Conservation (phyloP, 2,888 invertebrate species). For the Acholoe squamosa region DNA sequence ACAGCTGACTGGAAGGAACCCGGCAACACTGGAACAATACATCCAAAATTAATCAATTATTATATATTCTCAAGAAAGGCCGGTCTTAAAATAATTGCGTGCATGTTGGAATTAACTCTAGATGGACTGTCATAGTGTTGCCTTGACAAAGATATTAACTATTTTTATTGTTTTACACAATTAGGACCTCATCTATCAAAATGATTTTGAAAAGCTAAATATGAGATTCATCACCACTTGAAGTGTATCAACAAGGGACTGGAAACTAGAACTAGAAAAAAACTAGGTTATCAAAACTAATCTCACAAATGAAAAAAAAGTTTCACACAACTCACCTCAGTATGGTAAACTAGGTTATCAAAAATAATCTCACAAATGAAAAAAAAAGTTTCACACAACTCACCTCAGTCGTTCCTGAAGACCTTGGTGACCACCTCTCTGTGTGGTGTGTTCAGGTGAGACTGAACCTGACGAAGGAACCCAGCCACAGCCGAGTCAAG, state of each 20-base stretch:
- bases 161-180: too few species aligned
- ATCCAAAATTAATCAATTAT: not conserved
- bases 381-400: not conserved
- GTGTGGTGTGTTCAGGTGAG: conserved; percentile 63
- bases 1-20: conserved; percentile 77
- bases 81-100: too few species aligned
- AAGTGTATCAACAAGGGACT: too few species aligned
- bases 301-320: too few species aligned
- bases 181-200: not conserved
- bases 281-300: too few species aligned
- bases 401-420: conserved; percentile 72
- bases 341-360: too few species aligned
- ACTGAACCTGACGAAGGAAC: conserved; percentile 68
- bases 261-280: too few species aligned
- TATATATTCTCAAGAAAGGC: not conserved
- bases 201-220: not conserved
- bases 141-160: too few species aligned
- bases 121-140: too few species aligned
- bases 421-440: conserved; percentile 67
- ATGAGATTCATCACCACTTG: too few species aligned
- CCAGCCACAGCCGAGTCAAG: conserved; percentile 69
- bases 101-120: too few species aligned
- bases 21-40: conserved; percentile 70
- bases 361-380: not conserved
- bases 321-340: too few species aligned